Percentiles rank a stretch among this genome's conserved stretches.
phyloP scores from a whole-genome alignment of 1,140 invertebrate species.

The Luehdorfia chinensis region DNA sequence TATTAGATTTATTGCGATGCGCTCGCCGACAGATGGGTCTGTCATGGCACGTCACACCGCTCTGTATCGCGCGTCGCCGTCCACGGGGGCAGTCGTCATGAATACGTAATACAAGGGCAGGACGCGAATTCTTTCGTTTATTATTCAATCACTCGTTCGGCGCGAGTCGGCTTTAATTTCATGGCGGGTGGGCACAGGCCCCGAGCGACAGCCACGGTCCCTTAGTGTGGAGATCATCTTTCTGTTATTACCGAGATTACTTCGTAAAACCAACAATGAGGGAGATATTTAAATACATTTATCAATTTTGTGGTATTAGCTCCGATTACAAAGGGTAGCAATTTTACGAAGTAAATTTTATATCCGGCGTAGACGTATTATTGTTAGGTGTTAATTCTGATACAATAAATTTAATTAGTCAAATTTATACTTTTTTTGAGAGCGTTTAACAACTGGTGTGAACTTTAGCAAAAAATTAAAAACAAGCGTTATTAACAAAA shows the following conservation, averaged over 20 bases:
- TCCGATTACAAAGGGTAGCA: not conserved
- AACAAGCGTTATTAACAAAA: constrained; percentile 16
- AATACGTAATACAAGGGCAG: constrained; percentile 75
- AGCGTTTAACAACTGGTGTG: too few species aligned
- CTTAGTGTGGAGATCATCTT: constrained; percentile 44
- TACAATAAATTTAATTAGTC: too few species aligned
- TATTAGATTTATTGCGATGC: constrained; percentile 8
- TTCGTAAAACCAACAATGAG: not conserved
- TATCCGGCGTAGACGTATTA: too few species aligned
- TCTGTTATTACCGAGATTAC: not conserved
- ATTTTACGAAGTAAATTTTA: too few species aligned
- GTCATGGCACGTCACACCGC: constrained; percentile 35
- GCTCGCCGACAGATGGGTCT: constrained; percentile 14
- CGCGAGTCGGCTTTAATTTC: constrained; percentile 75
- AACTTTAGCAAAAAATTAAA: too few species aligned
- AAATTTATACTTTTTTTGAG: too few species aligned
- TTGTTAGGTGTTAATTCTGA: too few species aligned
- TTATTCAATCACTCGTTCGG: constrained; percentile 77
- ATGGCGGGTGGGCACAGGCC: constrained; percentile 72
- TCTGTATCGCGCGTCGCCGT: constrained; percentile 33
- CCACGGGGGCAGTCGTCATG: constrained; percentile 67
- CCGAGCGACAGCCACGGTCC: constrained; percentile 41
- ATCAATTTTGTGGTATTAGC: not conserved
- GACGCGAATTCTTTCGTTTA: constrained; percentile 76
- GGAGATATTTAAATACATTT: constrained; percentile 7